Conservation (phyloP, 2,797 vertebrate species). For the Anas bernieri region DNA sequence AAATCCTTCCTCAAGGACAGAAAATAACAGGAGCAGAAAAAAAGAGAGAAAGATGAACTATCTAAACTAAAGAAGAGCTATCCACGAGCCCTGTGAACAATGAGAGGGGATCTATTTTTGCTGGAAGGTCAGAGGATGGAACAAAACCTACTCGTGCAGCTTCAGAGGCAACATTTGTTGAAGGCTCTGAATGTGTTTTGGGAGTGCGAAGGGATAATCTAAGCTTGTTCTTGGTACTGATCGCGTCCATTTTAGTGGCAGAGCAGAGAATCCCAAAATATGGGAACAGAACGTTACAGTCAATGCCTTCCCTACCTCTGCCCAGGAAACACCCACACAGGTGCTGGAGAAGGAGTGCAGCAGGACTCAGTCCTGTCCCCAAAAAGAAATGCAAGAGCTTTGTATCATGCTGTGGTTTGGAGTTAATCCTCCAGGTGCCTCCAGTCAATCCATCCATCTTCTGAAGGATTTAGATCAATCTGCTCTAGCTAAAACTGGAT, state of each 20-base stretch:
- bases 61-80: not conserved
- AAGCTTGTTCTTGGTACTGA: conserved; percentile 37
- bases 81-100: not conserved
- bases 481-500: not conserved
- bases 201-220: conserved; percentile 9
- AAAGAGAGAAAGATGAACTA: conserved; percentile 25
- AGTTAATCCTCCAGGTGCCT: not conserved
- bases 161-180: conserved; percentile 32
- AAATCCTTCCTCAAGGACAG: conserved; percentile 27
- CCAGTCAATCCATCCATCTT: not conserved
- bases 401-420: not conserved
- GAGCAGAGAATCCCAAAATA: conserved; percentile 23
- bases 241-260: not conserved
- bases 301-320: not conserved
- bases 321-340: not conserved
- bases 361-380: not conserved
- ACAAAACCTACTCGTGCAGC: conserved; percentile 45
- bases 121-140: conserved; percentile 23
- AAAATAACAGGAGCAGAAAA: conserved; percentile 6
- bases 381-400: not conserved
- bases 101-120: conserved; percentile 26
- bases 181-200: conserved; percentile 24
- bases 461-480: not conserved
- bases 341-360: not conserved
- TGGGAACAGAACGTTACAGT: conserved; percentile 41